phyloP scores from a whole-genome alignment of 2,888 invertebrate species.

The Polydrusus tereticollis region DNA sequence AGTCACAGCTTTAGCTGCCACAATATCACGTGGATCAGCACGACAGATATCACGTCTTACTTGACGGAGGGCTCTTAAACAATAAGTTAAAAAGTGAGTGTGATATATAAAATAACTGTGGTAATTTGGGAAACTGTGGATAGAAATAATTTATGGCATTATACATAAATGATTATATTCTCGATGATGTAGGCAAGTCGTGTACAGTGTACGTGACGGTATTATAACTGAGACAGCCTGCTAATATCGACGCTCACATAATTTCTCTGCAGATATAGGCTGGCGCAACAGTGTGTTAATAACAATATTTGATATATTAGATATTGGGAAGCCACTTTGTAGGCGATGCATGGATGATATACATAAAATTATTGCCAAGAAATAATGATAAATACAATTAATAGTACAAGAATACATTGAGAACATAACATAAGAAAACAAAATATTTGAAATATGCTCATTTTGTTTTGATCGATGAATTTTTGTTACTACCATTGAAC shows the following conservation, averaged over 20 bases:
- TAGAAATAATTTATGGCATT: conserved; percentile 38
- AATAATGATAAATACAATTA: no score
- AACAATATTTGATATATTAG: conserved; percentile 7
- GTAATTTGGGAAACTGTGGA: neutral
- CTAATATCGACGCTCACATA: conserved; percentile 12
- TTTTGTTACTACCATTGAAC: no score
- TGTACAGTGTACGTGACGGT: conserved; percentile 32
- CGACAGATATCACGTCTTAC: no score
- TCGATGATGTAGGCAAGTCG: conserved; percentile 27
- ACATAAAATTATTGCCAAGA: neutral
- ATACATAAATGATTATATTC: conserved; percentile 33
- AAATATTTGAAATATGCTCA: no score
- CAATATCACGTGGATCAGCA: no score
- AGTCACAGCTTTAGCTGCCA: no score
- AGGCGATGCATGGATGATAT: neutral
- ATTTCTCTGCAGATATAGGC: conserved; percentile 6
- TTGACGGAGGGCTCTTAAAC: no score
- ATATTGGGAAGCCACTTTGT: neutral
- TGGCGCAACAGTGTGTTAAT: conserved; percentile 15
- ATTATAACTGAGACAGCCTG: conserved; percentile 6
- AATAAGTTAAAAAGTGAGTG: neutral
- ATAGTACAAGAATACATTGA: no score
- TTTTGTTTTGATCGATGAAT: no score
- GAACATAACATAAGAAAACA: no score
- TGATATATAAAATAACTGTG: neutral